Percentiles rank a stretch among this genome's conserved stretches.
phyloP scores from a whole-genome alignment of 2,797 vertebrate species.

The Labroides dimidiatus region DNA sequence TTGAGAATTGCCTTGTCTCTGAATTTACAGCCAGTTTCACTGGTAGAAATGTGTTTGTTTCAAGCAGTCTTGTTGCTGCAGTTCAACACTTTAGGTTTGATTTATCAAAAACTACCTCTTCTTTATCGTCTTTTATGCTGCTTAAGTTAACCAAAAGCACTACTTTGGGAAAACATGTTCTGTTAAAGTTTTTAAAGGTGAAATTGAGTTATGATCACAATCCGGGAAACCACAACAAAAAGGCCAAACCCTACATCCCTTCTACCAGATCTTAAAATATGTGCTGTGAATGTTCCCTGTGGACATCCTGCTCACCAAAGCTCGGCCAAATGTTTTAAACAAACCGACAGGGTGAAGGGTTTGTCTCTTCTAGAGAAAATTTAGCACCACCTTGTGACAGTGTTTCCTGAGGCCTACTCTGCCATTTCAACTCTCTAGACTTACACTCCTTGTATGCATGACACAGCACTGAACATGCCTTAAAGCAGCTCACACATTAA shows the following conservation, averaged over 20 bases:
- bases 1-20: too few relatives aligned
- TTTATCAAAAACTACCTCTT: too few relatives aligned
- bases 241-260: neutral
- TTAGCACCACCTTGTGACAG: slow-evolving; percentile 10
- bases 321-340: slow-evolving; percentile 17
- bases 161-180: neutral
- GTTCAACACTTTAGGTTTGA: too few relatives aligned
- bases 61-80: too few relatives aligned
- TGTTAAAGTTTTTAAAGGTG: neutral
- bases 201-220: neutral
- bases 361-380: slow-evolving; percentile 16
- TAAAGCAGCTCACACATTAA: slow-evolving; percentile 33
- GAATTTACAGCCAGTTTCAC: too few relatives aligned
- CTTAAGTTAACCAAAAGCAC: neutral
- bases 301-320: neutral
- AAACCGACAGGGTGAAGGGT: slow-evolving; percentile 14
- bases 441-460: neutral
- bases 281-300: neutral
- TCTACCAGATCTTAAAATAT: slow-evolving; percentile 2
- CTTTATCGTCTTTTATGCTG: too few relatives aligned
- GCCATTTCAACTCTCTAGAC: neutral
- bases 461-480: slow-evolving; percentile 26
- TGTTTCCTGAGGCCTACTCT: slow-evolving; percentile 1
- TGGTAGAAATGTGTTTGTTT: too few relatives aligned
- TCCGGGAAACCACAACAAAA: neutral